Conservation (phyloP, 2,888 invertebrate species). For the Tetragonisca angustula region DNA sequence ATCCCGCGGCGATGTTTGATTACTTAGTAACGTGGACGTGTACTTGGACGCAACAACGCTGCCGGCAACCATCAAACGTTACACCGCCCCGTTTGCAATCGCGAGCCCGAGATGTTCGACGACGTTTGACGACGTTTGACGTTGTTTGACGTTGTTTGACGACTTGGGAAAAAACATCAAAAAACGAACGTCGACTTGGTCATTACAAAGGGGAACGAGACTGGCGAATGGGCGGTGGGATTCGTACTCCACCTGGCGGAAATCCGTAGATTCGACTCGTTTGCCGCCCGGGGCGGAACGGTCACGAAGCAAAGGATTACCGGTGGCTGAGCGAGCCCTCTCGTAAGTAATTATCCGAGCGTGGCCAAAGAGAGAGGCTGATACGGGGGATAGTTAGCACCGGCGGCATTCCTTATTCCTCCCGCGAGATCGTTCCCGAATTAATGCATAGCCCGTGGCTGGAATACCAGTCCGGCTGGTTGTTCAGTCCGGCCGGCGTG, state of each 20-base stretch:
- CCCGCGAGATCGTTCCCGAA: slow-evolving; percentile 73
- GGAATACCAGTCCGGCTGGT: slow-evolving; percentile 48
- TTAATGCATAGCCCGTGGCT: slow-evolving; percentile 74
- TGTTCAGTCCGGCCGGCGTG: not conserved
- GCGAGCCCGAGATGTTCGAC: too few relatives aligned
- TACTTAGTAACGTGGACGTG: not conserved
- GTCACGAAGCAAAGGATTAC: slow-evolving; percentile 29
- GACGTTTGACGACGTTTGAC: too few relatives aligned
- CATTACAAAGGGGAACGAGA: too few relatives aligned
- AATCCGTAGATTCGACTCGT: too few relatives aligned
- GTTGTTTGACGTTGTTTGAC: too few relatives aligned
- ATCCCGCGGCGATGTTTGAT: slow-evolving; percentile 9
- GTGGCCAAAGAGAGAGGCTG: slow-evolving; percentile 29
- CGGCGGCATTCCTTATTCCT: slow-evolving; percentile 72
- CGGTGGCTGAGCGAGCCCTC: slow-evolving; percentile 45
- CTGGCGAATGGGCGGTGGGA: too few relatives aligned
- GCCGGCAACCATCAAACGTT: too few relatives aligned
- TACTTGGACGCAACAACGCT: not conserved
- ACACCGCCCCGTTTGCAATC: too few relatives aligned
- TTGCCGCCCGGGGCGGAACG: not conserved
- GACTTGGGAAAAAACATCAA: too few relatives aligned
- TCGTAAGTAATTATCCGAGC: slow-evolving; percentile 67
- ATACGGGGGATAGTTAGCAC: slow-evolving; percentile 42
- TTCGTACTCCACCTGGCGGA: too few relatives aligned
- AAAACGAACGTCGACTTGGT: too few relatives aligned